Evolutionary conservation across 2,888 invertebrate species (phyloP).

Genomic region (Chymomyza procnemis): DNA sequence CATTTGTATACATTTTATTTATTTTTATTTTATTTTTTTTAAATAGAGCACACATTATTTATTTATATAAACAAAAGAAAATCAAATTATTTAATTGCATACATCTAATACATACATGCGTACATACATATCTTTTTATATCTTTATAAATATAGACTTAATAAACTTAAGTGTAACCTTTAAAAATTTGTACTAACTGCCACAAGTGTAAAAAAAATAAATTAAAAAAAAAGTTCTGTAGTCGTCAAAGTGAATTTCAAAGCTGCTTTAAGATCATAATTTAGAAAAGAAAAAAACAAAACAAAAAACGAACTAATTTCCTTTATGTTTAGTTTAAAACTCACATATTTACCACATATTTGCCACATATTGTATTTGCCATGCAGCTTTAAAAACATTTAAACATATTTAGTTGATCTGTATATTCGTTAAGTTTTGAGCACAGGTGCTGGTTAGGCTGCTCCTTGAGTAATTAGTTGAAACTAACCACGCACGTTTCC

Average conservation of each 20-base stretch:
- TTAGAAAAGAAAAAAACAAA: neutral
- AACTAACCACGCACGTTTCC: conserved; percentile 64
- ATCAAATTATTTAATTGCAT: neutral
- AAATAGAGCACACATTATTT: neutral
- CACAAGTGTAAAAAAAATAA: neutral
- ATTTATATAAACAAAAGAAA: neutral
- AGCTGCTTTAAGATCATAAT: neutral
- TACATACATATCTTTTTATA: conserved; percentile 20
- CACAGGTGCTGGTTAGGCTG: conserved; percentile 1
- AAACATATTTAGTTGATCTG: neutral
- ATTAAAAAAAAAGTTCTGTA: neutral
- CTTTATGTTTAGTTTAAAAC: neutral
- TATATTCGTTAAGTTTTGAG: neutral
- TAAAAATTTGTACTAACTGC: conserved; percentile 39
- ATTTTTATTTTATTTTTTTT: too few species aligned
- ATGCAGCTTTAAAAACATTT: neutral
- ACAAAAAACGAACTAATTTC: neutral
- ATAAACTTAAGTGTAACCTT: conserved; percentile 37
- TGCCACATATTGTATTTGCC: neutral
- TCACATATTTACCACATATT: neutral
- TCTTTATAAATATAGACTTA: conserved; percentile 22
- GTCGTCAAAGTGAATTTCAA: neutral
- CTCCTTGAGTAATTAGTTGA: conserved; percentile 28
- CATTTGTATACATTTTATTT: too few species aligned
- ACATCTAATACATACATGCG: conserved; percentile 30